Base-by-base conservation (phyloP, 2,888 invertebrate species). In the Strigamia transsilvanica region DNA sequence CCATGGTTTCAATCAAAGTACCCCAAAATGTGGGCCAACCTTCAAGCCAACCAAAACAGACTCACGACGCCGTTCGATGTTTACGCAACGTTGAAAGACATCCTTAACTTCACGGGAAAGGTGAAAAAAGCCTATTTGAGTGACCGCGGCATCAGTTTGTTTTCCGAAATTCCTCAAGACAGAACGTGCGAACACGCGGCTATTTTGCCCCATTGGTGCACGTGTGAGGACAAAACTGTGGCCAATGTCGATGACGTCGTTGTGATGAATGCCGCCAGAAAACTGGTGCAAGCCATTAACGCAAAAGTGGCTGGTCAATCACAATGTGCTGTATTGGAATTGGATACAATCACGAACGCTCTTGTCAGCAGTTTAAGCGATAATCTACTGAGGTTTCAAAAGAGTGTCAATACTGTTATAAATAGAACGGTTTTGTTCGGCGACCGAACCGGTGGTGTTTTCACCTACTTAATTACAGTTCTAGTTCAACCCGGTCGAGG, bases 201-300 rank as follows among this genome's bases (percentile, higher is more conserved):
- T 0, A 94, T 98, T 83, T 91, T 92, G 0, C 92, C 92, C 32
- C 94, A 96, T 87, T 97, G 94, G 93, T 97, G 97, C 87, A 94
- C 95, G 27, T 97, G 97, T 85, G 93, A 94, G 86, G 91, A 91
- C 83, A 92, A 91, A 81, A 88, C 88, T 80, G 90, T 91, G 84
- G 86, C 94, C 18, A 86, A 90, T 0, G 88, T 88, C 0, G 89
- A 7, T 38, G 38, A 38, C 38, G 6, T 38, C 1, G 38, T 38
- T 38, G 38, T 38, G 38, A 10, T 4, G 6, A 38, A 38, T 38
- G 38, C 38, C 0, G 38, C 38, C 6, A 38, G 38, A 10, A 38
- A 38, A 38, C 38, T 38, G 0, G 88, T 88, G 0, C 89, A 90
- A 41, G 91, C 92, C 84, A 85, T 87, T 0, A 87, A 88, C 12